Conservation (phyloP, 1,140 invertebrate genomes). For the Hyles euphorbiae region DNA sequence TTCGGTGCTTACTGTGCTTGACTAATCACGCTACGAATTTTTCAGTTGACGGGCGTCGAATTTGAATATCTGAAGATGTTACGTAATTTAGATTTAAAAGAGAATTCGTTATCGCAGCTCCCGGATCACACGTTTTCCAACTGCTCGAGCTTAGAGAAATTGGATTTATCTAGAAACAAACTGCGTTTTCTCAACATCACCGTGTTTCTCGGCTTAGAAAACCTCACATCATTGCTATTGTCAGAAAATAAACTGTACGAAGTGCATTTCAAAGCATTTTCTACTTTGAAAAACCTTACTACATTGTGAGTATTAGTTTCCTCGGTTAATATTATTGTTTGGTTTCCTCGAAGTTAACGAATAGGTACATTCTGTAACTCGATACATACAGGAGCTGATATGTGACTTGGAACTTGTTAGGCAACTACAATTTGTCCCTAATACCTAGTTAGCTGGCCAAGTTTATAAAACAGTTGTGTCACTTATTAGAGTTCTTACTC, state of each 20-base stretch:
- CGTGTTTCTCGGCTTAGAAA: conserved; percentile 56
- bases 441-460: too few relatives aligned
- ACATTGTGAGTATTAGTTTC: conserved; percentile 59
- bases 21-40: conserved; percentile 6
- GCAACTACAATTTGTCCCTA: too few relatives aligned
- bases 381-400: too few relatives aligned
- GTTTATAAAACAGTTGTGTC: too few relatives aligned
- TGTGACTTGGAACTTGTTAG: too few relatives aligned
- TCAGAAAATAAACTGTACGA: conserved; percentile 66
- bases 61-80: conserved; percentile 55
- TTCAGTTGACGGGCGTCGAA: conserved; percentile 62
- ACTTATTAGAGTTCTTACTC: too few relatives aligned
- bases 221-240: conserved; percentile 58
- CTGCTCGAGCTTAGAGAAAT: conserved; percentile 71
- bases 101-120: conserved; percentile 74
- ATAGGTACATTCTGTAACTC: too few relatives aligned
- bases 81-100: conserved; percentile 61
- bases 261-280: conserved; percentile 68
- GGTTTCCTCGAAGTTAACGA: too few relatives aligned
- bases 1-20: too few relatives aligned
- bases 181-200: conserved; percentile 69
- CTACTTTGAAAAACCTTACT: conserved; percentile 63
- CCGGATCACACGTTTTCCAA: conserved; percentile 76
- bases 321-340: neutral
- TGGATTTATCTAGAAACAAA: conserved; percentile 79